These are phyloP conservation scores for Hirudo medicinalis DNA, from an alignment of 1,140 invertebrate species.

Conservation along the genomic window DNA sequence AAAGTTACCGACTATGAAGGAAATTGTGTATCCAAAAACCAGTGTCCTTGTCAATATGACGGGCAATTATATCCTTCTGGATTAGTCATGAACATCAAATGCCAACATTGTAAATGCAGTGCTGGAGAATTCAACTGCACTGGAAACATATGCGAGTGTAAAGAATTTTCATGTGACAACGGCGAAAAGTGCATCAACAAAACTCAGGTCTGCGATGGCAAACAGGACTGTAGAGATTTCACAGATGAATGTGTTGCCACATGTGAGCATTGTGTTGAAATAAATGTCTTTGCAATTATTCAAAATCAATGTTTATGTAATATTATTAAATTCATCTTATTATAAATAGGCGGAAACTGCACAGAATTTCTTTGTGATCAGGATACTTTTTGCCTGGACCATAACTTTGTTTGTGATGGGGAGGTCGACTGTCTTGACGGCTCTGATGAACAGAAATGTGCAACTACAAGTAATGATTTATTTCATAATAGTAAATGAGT, in stretches of 20 bases:
- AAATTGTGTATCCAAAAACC: constrained; percentile 57
- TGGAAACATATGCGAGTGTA: not conserved
- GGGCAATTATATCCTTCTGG: constrained; percentile 51
- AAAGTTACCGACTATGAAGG: constrained; percentile 42
- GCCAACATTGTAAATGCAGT: constrained; percentile 1
- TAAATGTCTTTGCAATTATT: not conserved
- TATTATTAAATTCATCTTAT: not conserved
- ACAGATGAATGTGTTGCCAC: not conserved
- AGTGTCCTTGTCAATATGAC: constrained; percentile 64
- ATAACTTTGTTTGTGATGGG: constrained; percentile 14
- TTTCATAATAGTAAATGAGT: too few species aligned
- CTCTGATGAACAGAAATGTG: constrained; percentile 12
- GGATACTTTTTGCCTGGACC: constrained; percentile 45
- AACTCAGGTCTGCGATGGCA: constrained; percentile 56
- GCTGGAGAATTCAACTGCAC: not conserved
- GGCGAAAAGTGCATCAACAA: constrained; percentile 37
- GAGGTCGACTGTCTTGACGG: constrained; percentile 9
- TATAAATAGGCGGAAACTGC: not conserved
- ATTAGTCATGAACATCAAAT: constrained; percentile 1
- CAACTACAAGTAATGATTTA: not conserved
- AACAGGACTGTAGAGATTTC: constrained; percentile 52
- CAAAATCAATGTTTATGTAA: not conserved
- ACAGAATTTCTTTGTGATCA: not conserved
- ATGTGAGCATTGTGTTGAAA: not conserved
- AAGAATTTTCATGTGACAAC: not conserved